A percentile compares a stretch with the other conserved stretches of the same genome.
phyloP scores from a whole-genome alignment of 2,113 vertebrate species.

The Glaucidium brasilianum region DNA sequence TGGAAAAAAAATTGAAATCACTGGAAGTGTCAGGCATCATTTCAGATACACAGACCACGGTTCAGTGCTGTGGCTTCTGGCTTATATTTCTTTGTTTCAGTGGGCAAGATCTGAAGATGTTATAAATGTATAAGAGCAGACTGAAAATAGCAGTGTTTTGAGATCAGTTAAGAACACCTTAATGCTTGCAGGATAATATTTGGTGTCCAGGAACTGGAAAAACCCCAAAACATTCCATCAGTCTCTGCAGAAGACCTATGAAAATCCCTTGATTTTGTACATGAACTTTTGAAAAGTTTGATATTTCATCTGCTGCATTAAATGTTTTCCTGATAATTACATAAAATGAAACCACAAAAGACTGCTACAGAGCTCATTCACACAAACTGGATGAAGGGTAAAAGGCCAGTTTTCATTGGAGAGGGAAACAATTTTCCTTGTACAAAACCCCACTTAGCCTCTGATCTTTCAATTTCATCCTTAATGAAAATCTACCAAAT shows the following conservation, averaged over 20 bases:
- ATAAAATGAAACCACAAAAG: neutral
- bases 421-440: neutral
- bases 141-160: neutral
- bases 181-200: neutral
- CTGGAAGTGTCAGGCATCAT: neutral
- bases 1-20: neutral
- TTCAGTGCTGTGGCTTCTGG: neutral
- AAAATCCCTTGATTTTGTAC: neutral
- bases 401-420: neutral
- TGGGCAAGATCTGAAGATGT: neutral
- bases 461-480: neutral
- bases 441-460: neutral
- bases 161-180: neutral
- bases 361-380: neutral
- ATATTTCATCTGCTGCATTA: neutral
- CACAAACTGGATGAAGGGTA: neutral
- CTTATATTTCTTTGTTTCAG: neutral
- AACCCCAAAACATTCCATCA: neutral
- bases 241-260: neutral
- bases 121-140: neutral
- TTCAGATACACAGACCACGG: neutral
- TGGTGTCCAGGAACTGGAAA: neutral
- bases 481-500: neutral
- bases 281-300: neutral
- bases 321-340: neutral